phyloP scores from a whole-genome alignment of 2,113 vertebrate species.

The Brachypteracias leptosomus region DNA sequence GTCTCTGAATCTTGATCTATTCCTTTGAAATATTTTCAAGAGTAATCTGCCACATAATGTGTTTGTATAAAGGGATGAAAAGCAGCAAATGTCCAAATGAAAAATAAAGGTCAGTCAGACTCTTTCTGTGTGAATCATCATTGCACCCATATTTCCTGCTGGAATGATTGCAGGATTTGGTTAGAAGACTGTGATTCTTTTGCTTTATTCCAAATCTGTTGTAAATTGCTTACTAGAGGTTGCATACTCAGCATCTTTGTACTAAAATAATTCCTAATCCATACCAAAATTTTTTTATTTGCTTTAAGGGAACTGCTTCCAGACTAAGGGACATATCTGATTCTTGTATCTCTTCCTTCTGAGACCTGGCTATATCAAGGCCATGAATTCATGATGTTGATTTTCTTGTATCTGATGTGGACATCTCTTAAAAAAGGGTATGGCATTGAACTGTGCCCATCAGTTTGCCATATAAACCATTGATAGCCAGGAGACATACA shows the following conservation, averaged over 20 bases:
- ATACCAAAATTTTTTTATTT: background rate
- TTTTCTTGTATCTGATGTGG: background rate
- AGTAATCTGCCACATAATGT: background rate
- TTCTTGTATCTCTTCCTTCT: background rate
- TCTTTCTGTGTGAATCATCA: constrained; percentile 58
- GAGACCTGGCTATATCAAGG: background rate
- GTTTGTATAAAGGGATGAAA: constrained; percentile 32
- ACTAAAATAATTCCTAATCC: background rate
- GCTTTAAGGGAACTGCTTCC: background rate
- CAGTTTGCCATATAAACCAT: background rate
- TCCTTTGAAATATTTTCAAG: constrained; percentile 12
- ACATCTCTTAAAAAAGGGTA: background rate
- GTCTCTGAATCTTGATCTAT: background rate
- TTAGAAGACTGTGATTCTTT: constrained; percentile 26
- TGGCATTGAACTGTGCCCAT: background rate
- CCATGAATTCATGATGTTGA: background rate
- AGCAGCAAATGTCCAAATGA: constrained; percentile 27
- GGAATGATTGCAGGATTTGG: constrained; percentile 41
- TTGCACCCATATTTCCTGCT: constrained; percentile 48
- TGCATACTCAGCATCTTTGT: background rate
- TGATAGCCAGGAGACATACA: background rate
- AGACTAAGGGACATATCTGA: background rate
- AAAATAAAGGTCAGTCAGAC: constrained; percentile 22
- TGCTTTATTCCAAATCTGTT: constrained; percentile 8
- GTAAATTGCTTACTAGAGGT: background rate